phyloP scores from a whole-genome alignment of 2,888 invertebrate genomes.

The Malacosoma neustria region DNA sequence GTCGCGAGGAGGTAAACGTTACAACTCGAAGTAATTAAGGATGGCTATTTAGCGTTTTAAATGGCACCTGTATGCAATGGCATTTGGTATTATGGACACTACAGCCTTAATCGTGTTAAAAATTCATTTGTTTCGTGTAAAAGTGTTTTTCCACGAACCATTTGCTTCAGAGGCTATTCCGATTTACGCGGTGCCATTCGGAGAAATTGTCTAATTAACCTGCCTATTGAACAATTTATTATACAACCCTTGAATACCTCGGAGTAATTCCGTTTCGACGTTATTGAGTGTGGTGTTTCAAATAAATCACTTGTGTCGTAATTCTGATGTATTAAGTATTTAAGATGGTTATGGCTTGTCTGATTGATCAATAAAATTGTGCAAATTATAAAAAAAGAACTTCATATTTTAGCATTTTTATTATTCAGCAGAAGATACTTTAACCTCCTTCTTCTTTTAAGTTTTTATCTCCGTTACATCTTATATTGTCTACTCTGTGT shows the following conservation, averaged over 20 bases:
- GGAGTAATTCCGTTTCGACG: slow-evolving; percentile 41
- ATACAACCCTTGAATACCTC: slow-evolving; percentile 39
- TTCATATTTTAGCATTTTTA: too few relatives aligned
- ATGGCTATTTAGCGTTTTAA: too few relatives aligned
- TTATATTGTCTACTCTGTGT: too few relatives aligned
- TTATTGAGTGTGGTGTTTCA: slow-evolving; percentile 45
- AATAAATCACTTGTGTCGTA: slow-evolving; percentile 38
- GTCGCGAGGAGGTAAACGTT: too few relatives aligned
- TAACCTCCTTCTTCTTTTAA: too few relatives aligned
- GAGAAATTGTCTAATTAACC: slow-evolving; percentile 63
- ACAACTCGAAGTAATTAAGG: too few relatives aligned
- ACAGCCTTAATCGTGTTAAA: slow-evolving; percentile 27
- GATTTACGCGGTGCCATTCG: slow-evolving; percentile 49
- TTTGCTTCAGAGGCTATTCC: slow-evolving; percentile 34
- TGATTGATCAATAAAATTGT: slow-evolving; percentile 2
- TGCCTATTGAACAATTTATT: slow-evolving; percentile 62
- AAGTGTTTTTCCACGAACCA: slow-evolving; percentile 31
- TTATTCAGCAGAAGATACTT: too few relatives aligned
- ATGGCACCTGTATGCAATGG: too few relatives aligned
- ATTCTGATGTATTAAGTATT: slow-evolving; percentile 25
- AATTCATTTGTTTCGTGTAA: slow-evolving; percentile 39
- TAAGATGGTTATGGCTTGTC: slow-evolving; percentile 16
- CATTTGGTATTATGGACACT: too few relatives aligned
- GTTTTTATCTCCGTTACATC: too few relatives aligned
- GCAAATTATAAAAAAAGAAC: background rate